Percentiles rank a stretch among this genome's conserved stretches.
These are phyloP conservation scores for Dicyrtomina minuta DNA, from an alignment of 2,888 invertebrate species.

Conservation along the genomic window DNA sequence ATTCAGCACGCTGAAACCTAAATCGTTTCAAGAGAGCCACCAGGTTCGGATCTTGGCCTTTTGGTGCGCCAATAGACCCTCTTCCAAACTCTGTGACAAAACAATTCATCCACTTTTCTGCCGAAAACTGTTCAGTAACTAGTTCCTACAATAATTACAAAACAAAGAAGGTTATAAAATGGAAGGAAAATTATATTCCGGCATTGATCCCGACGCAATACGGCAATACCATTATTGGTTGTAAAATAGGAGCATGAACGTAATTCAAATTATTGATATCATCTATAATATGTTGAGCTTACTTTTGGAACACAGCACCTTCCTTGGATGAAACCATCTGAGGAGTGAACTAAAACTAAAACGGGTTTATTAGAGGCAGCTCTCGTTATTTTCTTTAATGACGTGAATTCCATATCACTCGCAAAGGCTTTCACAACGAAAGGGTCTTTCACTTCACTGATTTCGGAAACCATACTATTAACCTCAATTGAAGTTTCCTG, in stretches of 20 bases:
- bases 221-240: background rate
- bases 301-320: constrained; percentile 72
- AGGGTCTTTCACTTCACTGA: constrained; percentile 29
- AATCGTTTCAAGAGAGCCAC: constrained; percentile 70
- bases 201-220: background rate
- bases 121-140: constrained; percentile 64
- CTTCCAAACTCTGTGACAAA: constrained; percentile 64
- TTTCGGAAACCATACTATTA: constrained; percentile 35
- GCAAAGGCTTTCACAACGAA: constrained; percentile 42
- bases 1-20: constrained; percentile 60
- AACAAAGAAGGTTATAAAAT: constrained; percentile 23
- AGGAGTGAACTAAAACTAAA: constrained; percentile 61
- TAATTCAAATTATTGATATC: background rate
- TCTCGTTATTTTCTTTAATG: constrained; percentile 65
- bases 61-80: constrained; percentile 60
- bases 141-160: constrained; percentile 62
- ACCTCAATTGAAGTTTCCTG: constrained; percentile 39
- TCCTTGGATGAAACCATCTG: constrained; percentile 66
- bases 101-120: constrained; percentile 68
- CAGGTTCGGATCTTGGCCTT: constrained; percentile 63
- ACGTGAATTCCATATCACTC: constrained; percentile 53
- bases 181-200: background rate
- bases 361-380: constrained; percentile 66
- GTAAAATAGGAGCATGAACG: background rate
- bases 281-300: constrained; percentile 39